Percentiles rank a stretch among this genome's conserved stretches.
phyloP scores from a whole-genome alignment of 2,797 vertebrate species.

The Catostomus latipinnis region DNA sequence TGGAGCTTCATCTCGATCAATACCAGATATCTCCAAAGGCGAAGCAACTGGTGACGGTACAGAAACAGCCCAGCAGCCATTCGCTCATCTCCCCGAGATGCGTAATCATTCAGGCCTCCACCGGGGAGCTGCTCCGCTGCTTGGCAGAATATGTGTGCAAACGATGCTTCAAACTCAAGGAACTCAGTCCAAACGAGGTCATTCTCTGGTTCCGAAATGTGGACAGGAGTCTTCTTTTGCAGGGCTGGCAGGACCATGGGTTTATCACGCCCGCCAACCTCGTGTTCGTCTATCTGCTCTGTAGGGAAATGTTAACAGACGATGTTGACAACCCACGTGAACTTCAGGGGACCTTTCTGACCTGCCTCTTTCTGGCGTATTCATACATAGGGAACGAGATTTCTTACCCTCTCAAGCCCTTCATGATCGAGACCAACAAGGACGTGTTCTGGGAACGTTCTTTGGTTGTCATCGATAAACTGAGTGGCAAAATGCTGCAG shows the following conservation, averaged over 20 bases:
- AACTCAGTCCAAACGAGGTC: conserved; percentile 88
- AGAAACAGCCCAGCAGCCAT: conserved; percentile 76
- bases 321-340: conserved; percentile 83
- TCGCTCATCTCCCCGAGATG: conserved; percentile 82
- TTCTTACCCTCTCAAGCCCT: conserved; percentile 97
- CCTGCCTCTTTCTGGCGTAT: conserved; percentile 96
- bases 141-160: conserved; percentile 94
- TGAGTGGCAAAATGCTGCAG: conserved; percentile 95
- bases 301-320: conserved; percentile 87
- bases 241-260: conserved; percentile 98
- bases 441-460: conserved; percentile 95
- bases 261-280: conserved; percentile 97
- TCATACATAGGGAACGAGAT: conserved; percentile 99
- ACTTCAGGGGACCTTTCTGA: conserved; percentile 93
- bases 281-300: conserved; percentile 96
- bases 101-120: conserved; percentile 94
- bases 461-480: conserved; percentile 88
- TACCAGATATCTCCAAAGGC: conserved; percentile 50
- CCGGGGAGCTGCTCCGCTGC: conserved; percentile 94
- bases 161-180: conserved; percentile 90
- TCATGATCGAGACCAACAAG: conserved; percentile 91
- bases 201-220: conserved; percentile 95
- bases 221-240: conserved; percentile 92
- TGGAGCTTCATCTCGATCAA: conserved; percentile 56
- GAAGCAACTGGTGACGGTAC: conserved; percentile 64